Evolutionary conservation across 1,140 invertebrate species (phyloP).

Genomic region (Acromyrmex charruanus): DNA sequence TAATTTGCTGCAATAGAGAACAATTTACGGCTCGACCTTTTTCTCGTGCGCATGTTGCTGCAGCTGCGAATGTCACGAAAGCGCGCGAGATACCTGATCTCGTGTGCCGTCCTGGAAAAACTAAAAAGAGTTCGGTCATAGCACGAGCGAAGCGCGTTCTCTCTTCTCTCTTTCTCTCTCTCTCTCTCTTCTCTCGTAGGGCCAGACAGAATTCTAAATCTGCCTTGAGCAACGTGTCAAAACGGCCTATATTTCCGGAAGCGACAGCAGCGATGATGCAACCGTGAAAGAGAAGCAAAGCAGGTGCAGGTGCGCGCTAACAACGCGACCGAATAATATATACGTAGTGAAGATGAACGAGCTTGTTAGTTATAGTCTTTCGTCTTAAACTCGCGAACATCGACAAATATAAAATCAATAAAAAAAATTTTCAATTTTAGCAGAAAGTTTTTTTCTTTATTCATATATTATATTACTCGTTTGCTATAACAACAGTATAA

Average conservation of each 20-base stretch:
- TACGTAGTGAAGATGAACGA: constrained; percentile 36
- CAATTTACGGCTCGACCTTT: constrained; percentile 72
- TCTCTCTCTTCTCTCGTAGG: background rate
- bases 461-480: too few relatives aligned
- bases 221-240: constrained; percentile 71
- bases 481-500: too few relatives aligned
- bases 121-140: constrained; percentile 29
- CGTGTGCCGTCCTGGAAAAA: constrained; percentile 61
- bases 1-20: constrained; percentile 73
- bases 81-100: constrained; percentile 21
- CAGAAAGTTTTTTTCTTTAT: background rate
- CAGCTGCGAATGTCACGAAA: constrained; percentile 57
- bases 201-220: constrained; percentile 74
- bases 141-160: constrained; percentile 23
- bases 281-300: constrained; percentile 66
- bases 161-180: too few relatives aligned
- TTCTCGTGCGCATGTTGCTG: constrained; percentile 52
- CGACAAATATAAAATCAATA: background rate
- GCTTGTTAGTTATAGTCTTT: constrained; percentile 14
- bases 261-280: constrained; percentile 67
- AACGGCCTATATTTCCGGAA: constrained; percentile 79
- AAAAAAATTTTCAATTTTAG: background rate
- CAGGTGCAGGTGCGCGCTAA: constrained; percentile 71
- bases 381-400: background rate
- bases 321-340: constrained; percentile 40